Base-by-base conservation (phyloP, 2,888 invertebrate genomes). In the Pilophorus perplexus region DNA sequence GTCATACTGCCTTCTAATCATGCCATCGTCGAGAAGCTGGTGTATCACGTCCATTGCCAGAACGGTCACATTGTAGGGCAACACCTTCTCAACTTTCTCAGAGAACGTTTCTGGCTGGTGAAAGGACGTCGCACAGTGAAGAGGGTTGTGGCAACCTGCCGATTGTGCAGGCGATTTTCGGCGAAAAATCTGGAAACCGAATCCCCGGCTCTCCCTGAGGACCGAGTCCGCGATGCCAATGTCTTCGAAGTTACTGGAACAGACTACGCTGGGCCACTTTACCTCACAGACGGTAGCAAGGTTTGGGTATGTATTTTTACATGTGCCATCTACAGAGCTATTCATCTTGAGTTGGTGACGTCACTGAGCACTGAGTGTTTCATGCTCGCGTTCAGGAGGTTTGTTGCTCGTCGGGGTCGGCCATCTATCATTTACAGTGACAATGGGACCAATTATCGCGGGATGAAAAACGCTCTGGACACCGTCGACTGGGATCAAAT, bases 401-500 rank as follows among this genome's bases (percentile, higher is more conserved):
- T 78, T 50, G 70, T 75, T n/a, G 71, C 74, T 1, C 65, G 75
- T 42, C 66, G 75, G 25, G 75, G 77, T 75, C 73, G 50, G 73
- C 73, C 72, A 1, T 68, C 67, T 12, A 68, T 70, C n/a, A 72
- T 74, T 5, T 72, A 69, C 38, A 70, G 71, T 20, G 78, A 79
- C 64, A 78, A 78, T 65, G 76, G 76, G 0, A 74, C 74, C 0
- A 77, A 77, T 69, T 79, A 79, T 70, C 68, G 72, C 1, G 74
- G 77, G 1, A 70, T 74, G 0, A 69, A 71, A 4, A 77, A 74
- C 69, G 74, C 79, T 12, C 79, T 80, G 70, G 78, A 79, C 69
- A 79, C 80, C 74, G 78, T 81, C 0, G 79, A 82, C 69, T 80
- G 80, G 71, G 79, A 78, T 76, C 54, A 60, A 6, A 72, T 75